Percentiles rank a stretch among this genome's conserved stretches.
Evolutionary conservation across 2,113 vertebrate genomes (phyloP).

Genomic region (Carlito syrichta): DNA sequence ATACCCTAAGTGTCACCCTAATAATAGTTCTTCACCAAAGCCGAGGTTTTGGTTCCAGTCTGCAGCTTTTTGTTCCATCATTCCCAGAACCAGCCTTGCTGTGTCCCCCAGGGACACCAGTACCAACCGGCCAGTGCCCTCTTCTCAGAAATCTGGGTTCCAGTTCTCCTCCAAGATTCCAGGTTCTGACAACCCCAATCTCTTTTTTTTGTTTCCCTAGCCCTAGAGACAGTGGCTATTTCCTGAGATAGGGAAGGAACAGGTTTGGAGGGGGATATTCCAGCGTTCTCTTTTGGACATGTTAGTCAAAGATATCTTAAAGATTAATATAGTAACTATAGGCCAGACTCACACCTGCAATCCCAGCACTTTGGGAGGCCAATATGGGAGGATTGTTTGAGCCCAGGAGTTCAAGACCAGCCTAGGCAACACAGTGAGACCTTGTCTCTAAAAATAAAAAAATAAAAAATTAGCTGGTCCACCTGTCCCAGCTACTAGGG

Average conservation of each 20-base stretch:
- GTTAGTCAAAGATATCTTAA: background rate
- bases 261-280: background rate
- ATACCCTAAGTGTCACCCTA: background rate
- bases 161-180: background rate
- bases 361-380: no score
- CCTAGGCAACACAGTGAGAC: no score
- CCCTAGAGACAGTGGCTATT: background rate
- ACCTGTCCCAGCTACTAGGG: no score
- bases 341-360: no score
- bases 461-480: no score
- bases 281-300: background rate
- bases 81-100: background rate
- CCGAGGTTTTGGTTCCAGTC: background rate
- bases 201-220: background rate
- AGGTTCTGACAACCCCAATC: background rate
- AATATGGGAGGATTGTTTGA: no score
- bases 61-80: background rate
- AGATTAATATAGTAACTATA: background rate
- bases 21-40: background rate
- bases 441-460: no score
- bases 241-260: background rate
- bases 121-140: rapidly evolving
- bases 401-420: no score
- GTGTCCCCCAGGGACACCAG: background rate
- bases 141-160: background rate